Evolutionary conservation across 2,797 vertebrate species (phyloP).

Genomic region (Halcyon leucocephala): DNA sequence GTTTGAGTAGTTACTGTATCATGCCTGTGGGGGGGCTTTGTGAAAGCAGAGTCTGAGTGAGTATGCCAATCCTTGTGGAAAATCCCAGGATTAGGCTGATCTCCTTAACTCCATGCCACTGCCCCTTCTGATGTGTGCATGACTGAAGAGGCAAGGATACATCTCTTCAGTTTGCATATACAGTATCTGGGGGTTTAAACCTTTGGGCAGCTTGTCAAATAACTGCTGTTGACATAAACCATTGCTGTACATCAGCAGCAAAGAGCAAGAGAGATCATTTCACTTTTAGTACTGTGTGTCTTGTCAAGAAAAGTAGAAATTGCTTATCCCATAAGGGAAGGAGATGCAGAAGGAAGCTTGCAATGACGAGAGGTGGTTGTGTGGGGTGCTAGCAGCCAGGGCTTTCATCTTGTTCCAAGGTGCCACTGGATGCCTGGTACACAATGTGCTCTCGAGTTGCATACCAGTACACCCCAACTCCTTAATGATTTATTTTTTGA

Average conservation of each 20-base stretch:
- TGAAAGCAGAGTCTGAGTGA: not conserved
- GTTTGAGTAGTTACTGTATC: not conserved
- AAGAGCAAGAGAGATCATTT: not conserved
- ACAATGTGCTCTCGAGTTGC: not conserved
- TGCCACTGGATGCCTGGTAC: not conserved
- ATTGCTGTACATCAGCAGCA: not conserved
- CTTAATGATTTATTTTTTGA: conserved; percentile 1
- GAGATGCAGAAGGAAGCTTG: not conserved
- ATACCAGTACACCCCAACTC: not conserved
- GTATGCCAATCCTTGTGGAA: not conserved
- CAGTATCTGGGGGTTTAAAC: not conserved
- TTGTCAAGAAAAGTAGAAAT: not conserved
- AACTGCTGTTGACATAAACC: not conserved
- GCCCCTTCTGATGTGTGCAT: not conserved
- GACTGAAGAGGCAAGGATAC: not conserved
- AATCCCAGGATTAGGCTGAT: not conserved
- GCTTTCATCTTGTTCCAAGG: conserved; percentile 13
- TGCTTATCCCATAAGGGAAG: not conserved
- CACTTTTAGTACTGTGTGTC: not conserved
- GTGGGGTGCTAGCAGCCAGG: not conserved
- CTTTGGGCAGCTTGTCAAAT: not conserved
- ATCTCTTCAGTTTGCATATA: not conserved
- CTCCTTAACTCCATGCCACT: not conserved
- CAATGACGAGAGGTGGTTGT: not conserved
- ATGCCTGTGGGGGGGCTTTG: not conserved